Evolutionary conservation across 2,113 vertebrate species (phyloP).

Genomic region (Rhinoderma darwinii): DNA sequence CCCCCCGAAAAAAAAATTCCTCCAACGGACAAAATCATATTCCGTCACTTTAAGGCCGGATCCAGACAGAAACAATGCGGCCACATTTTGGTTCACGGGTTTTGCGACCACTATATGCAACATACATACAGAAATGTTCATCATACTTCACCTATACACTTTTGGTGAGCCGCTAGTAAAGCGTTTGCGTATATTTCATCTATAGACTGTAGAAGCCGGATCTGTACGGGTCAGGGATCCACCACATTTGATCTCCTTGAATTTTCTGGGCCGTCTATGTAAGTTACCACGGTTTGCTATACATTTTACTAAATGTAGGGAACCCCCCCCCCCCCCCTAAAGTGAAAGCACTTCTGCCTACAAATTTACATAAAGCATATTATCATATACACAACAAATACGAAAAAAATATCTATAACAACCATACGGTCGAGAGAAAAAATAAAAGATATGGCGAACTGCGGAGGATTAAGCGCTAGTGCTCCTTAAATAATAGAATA

Average conservation of each 20-base stretch:
- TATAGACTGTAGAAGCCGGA: neutral
- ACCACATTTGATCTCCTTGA: neutral
- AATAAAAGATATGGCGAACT: neutral
- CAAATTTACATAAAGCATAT: neutral
- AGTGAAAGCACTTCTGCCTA: neutral
- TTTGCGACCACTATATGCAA: too few species aligned
- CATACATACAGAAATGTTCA: neutral
- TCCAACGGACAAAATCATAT: too few species aligned
- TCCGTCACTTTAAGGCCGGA: neutral
- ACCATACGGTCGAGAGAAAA: neutral
- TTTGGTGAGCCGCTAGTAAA: conserved; percentile 12
- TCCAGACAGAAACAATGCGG: neutral
- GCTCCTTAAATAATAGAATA: neutral
- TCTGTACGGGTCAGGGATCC: neutral
- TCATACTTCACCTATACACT: neutral
- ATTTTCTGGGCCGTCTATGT: neutral
- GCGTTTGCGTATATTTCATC: neutral
- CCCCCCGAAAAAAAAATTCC: too few species aligned
- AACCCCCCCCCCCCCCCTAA: neutral
- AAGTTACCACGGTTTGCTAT: neutral
- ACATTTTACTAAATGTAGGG: neutral
- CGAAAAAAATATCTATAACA: neutral
- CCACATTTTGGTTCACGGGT: neutral
- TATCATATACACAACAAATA: neutral
- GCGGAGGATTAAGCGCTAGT: neutral